Evolutionary conservation across 2,797 vertebrate genomes (phyloP).

Genomic region (Sebastes variabilis): DNA sequence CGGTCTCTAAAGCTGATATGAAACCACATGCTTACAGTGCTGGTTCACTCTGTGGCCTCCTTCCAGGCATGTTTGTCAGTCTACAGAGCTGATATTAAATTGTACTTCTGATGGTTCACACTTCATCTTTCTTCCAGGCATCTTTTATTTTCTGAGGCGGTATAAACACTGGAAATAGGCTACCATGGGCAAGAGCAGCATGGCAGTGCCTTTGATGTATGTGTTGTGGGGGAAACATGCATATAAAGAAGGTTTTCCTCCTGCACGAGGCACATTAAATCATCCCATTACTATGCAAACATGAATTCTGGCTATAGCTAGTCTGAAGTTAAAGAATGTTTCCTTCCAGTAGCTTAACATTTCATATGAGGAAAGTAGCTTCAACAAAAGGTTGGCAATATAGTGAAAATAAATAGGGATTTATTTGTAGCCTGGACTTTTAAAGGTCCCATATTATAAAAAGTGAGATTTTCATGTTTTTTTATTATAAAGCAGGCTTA

Average conservation of each 20-base stretch:
- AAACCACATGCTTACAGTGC: conserved; percentile 3
- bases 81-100: conserved; percentile 49
- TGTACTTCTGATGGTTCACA: conserved; percentile 1
- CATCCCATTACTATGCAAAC: background rate
- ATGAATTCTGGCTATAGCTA: background rate
- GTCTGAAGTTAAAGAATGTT: background rate
- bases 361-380: background rate
- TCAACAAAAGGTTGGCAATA: background rate
- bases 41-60: conserved; percentile 17
- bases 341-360: background rate
- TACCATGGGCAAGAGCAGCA: background rate
- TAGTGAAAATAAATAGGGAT: background rate
- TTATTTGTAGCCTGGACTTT: background rate
- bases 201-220: background rate
- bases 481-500: too few species aligned
- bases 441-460: too few species aligned
- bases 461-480: too few species aligned
- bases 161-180: background rate
- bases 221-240: background rate
- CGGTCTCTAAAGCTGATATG: conserved; percentile 18
- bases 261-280: background rate
- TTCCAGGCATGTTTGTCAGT: conserved; percentile 39
- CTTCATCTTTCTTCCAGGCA: background rate
- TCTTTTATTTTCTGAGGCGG: conserved; percentile 13
- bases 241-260: background rate